phyloP scores from a whole-genome alignment of 2,888 invertebrate genomes.

The Ariolimax columbianus region DNA sequence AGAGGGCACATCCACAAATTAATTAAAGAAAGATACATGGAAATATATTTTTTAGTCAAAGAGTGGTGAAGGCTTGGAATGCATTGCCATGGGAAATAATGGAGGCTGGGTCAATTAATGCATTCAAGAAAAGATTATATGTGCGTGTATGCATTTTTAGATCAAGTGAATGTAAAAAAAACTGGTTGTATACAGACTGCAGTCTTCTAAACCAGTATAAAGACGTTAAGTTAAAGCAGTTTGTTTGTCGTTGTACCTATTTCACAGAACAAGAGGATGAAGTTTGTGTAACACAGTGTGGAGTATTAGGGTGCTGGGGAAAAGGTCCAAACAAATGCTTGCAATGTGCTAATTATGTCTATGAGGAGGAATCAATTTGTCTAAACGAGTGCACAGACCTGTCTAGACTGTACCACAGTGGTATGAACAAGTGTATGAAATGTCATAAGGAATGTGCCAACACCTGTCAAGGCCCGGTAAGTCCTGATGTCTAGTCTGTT shows the following conservation, averaged over 20 bases:
- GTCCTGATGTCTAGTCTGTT: constrained; percentile 51
- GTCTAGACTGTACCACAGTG: constrained; percentile 88
- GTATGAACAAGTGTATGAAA: constrained; percentile 87
- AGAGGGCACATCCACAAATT: no score
- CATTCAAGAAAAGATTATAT: no score
- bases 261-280: constrained; percentile 84
- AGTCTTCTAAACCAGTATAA: no score
- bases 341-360: constrained; percentile 84
- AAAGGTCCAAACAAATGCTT: constrained; percentile 92
- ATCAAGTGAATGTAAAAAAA: no score
- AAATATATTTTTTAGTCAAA: no score
- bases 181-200: no score
- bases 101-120: no score
- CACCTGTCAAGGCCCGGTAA: constrained; percentile 89
- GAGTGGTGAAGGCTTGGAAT: no score
- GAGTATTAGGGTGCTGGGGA: constrained; percentile 92
- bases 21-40: no score
- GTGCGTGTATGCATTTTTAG: no score
- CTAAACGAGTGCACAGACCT: constrained; percentile 64
- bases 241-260: neutral
- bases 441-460: constrained; percentile 93
- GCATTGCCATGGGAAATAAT: no score
- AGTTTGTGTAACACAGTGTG: constrained; percentile 91
- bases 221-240: no score
- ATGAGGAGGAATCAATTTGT: constrained; percentile 65